Evolutionary conservation across 2,797 vertebrate genomes (phyloP).

Genomic region (Channa striata): DNA sequence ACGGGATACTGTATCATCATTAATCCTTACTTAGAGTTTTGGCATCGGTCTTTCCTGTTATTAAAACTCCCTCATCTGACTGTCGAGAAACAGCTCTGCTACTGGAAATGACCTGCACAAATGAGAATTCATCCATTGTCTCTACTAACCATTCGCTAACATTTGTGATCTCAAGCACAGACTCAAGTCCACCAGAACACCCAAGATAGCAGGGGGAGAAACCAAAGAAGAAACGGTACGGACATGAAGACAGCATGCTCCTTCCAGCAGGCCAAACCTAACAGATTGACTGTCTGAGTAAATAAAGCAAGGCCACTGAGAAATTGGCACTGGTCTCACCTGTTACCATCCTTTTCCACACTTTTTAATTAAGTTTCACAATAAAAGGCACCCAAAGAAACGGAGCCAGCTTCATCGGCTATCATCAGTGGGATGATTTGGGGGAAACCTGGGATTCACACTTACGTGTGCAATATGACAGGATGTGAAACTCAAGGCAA

Average conservation of each 20-base stretch:
- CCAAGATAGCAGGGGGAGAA: slow-evolving; percentile 14
- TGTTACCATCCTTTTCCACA: slow-evolving; percentile 30
- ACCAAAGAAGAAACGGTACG: slow-evolving; percentile 46
- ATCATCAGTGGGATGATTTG: slow-evolving; percentile 18
- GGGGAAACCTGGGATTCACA: slow-evolving; percentile 16
- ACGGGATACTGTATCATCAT: no score
- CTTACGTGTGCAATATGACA: slow-evolving; percentile 3
- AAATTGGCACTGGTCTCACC: slow-evolving; percentile 26
- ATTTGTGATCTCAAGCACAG: slow-evolving; percentile 24
- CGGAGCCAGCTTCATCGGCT: not conserved
- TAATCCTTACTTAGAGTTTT: no score
- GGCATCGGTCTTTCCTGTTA: no score
- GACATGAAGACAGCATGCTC: slow-evolving; percentile 48
- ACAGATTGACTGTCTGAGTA: slow-evolving; percentile 60
- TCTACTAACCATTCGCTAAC: slow-evolving; percentile 18
- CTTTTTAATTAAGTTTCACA: slow-evolving; percentile 51
- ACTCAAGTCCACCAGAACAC: slow-evolving; percentile 13
- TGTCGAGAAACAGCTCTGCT: no score
- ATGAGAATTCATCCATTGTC: slow-evolving; percentile 22
- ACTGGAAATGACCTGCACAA: slow-evolving; percentile 23
- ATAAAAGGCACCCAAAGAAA: slow-evolving; percentile 26
- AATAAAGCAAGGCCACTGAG: slow-evolving; percentile 41
- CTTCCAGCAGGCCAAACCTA: slow-evolving; percentile 23
- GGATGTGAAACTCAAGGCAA: slow-evolving; percentile 2
- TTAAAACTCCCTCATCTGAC: no score